A percentile compares a stretch with the other conserved stretches of the same genome.
Evolutionary conservation across 1,140 invertebrate genomes (phyloP).

Genomic region (Drosophila rhopaloa): DNA sequence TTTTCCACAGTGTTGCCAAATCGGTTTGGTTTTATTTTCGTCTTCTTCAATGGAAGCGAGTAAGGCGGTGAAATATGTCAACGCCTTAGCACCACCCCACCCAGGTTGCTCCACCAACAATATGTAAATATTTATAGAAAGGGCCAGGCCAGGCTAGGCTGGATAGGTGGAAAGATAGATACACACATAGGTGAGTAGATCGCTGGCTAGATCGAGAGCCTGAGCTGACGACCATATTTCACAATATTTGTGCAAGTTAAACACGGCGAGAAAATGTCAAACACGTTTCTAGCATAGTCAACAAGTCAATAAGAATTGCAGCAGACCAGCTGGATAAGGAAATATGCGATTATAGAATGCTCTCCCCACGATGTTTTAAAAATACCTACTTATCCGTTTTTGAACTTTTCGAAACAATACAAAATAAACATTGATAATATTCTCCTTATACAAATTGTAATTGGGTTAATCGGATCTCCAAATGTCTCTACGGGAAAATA

Average conservation of each 20-base stretch:
- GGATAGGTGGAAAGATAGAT: constrained; percentile 15
- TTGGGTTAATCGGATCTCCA: too few species aligned
- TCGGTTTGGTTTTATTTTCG: constrained; percentile 48
- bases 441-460: too few species aligned
- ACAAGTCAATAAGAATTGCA: constrained; percentile 67
- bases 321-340: constrained; percentile 12
- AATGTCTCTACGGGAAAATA: neutral
- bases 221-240: constrained; percentile 34
- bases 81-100: constrained; percentile 47
- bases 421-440: too few species aligned
- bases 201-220: constrained; percentile 14
- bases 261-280: constrained; percentile 71
- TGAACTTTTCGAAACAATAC: too few species aligned
- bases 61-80: constrained; percentile 62
- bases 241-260: constrained; percentile 60
- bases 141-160: constrained; percentile 15
- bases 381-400: neutral
- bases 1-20: constrained; percentile 75
- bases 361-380: constrained; percentile 3
- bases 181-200: constrained; percentile 24
- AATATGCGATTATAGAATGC: constrained; percentile 28
- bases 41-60: constrained; percentile 60
- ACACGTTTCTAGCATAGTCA: constrained; percentile 68
- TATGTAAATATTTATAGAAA: constrained; percentile 47
- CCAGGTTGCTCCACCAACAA: constrained; percentile 20